These are phyloP conservation scores for Telmatherina bonti DNA, from an alignment of 2,797 vertebrate genomes.

Conservation along the genomic window DNA sequence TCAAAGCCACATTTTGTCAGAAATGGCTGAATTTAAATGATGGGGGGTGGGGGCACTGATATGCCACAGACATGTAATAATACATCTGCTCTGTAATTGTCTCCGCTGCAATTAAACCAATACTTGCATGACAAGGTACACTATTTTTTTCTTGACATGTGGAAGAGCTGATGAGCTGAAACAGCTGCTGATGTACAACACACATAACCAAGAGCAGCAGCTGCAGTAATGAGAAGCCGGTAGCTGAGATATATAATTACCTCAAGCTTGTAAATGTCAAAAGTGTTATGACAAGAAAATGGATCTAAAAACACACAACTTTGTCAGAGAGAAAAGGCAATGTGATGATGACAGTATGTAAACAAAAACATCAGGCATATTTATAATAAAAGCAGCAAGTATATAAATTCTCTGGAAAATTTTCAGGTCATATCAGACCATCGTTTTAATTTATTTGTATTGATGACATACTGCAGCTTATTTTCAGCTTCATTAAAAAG, in stretches of 20 bases:
- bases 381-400: constrained; percentile 28
- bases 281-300: constrained; percentile 46
- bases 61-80: constrained; percentile 54
- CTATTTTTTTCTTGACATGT: constrained; percentile 55
- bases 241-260: constrained; percentile 59
- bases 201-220: constrained; percentile 66
- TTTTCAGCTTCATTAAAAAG: constrained; percentile 23
- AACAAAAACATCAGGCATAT: constrained; percentile 68
- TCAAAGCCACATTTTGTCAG: constrained; percentile 61
- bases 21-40: constrained; percentile 56
- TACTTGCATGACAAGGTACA: constrained; percentile 61
- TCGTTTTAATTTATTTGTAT: constrained; percentile 23
- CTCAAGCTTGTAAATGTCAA: constrained; percentile 48
- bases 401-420: background rate
- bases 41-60: constrained; percentile 57
- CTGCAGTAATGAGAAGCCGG: constrained; percentile 62
- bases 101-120: constrained; percentile 64
- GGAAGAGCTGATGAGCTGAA: constrained; percentile 61
- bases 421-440: constrained; percentile 14
- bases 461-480: constrained; percentile 21
- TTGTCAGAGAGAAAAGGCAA: constrained; percentile 50
- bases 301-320: constrained; percentile 34
- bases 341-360: constrained; percentile 56
- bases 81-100: constrained; percentile 64
- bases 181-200: constrained; percentile 67